Base-by-base conservation (phyloP, 2,888 invertebrate genomes). In the Limnephilus lunatus region DNA sequence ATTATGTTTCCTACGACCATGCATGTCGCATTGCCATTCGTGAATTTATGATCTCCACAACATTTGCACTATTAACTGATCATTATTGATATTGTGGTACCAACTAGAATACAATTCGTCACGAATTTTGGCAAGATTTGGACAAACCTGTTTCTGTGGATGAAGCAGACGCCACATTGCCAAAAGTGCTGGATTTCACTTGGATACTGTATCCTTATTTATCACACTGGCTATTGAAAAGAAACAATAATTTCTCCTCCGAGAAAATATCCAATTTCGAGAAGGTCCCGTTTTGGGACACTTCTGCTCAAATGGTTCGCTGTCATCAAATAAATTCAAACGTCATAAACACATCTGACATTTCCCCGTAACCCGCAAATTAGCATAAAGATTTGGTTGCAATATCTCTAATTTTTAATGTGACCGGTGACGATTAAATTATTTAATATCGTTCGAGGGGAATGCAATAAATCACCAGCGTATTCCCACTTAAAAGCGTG, bases 291-390 rank as follows among this genome's bases (percentile, higher is more conserved):
- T 91, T 91, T 91, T 85, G 82, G 89, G 68, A 32, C 81, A 30
- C 39, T 31, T 89, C 9, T 3, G 30, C 48, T 88, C 53, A 35
- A 91, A 83, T 89, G 89, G 53, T 32, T 81, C 35, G 30, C 32
- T 91, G 93, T 89, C 93, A 44, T 86, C 92, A 91, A 91, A 92
- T 91, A 91, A 92, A 91, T 92, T 91, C 68, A 92, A 91, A 81
- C 89, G n/a, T 91, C 90, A 91, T 87, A 91, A 92, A 89, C 80
- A 87, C 53, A 89, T 68, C 19, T 88, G 88, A 88, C 82, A 85
- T 87, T 88, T 87, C 19, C 91, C 85, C 91, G 90, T 53, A 91
- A 91, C 92, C 89, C 91, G 53, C 32, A 31, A 81, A 93, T 93
- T 92, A 91, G 82, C 92, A 92, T 92, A 91, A 48, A 91, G 48